Evolutionary conservation across 2,888 invertebrate genomes (phyloP).

Genomic region (Lithophane semibrunnea): DNA sequence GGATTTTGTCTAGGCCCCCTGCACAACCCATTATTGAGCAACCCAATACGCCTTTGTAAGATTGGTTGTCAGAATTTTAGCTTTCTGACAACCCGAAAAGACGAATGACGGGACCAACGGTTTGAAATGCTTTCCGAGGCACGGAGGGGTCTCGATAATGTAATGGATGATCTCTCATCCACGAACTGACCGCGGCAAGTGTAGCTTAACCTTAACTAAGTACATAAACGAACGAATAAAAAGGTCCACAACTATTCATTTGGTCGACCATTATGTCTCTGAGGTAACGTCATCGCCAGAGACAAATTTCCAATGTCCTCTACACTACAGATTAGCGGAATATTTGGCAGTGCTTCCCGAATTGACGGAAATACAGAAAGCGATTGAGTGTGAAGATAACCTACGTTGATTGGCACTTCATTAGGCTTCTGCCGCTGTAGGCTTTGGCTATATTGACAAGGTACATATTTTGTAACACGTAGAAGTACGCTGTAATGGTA

Average conservation of each 20-base stretch:
- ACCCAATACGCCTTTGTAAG: too few relatives aligned
- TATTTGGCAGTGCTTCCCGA: slow-evolving; percentile 7
- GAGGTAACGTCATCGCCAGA: background rate
- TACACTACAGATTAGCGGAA: background rate
- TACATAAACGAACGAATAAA: background rate
- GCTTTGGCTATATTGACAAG: background rate
- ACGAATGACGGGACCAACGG: too few relatives aligned
- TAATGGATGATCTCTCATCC: too few relatives aligned
- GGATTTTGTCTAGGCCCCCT: too few relatives aligned
- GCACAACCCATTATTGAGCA: too few relatives aligned
- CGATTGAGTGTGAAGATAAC: slow-evolving; percentile 28
- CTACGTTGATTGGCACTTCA: slow-evolving; percentile 39
- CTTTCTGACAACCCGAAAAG: too few relatives aligned
- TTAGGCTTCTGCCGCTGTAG: slow-evolving; percentile 17
- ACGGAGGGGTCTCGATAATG: too few relatives aligned
- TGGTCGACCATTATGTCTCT: background rate
- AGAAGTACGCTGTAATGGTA: background rate
- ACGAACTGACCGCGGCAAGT: too few relatives aligned
- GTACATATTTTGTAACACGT: background rate
- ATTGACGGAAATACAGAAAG: slow-evolving; percentile 18
- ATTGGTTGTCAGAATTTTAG: too few relatives aligned
- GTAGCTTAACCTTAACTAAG: background rate
- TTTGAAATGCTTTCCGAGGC: too few relatives aligned
- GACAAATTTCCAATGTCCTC: background rate
- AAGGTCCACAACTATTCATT: background rate